A percentile compares a stretch with the other conserved stretches of the same genome.
phyloP scores from a whole-genome alignment of 92 coral and sea anemone genomes.

The Anthopleura xanthogrammica region DNA sequence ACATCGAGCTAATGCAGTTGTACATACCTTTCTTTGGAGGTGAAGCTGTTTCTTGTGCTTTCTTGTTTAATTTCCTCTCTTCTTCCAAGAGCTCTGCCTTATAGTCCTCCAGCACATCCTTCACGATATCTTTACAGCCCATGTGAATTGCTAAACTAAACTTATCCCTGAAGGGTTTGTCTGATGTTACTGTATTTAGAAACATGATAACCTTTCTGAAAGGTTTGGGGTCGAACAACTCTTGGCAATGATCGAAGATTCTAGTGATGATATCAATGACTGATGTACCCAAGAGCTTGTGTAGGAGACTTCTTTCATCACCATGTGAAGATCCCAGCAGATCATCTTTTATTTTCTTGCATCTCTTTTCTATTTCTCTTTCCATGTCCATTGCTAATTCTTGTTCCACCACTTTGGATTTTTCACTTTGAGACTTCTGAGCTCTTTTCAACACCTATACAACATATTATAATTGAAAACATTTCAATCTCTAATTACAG shows the following conservation, averaged over 20 bases:
- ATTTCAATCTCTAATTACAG: no score
- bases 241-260: constrained; percentile 61
- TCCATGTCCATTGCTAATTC: constrained; percentile 59
- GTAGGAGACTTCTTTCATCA: constrained; percentile 67
- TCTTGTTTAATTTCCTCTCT: not conserved
- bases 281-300: constrained; percentile 58
- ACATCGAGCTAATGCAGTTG: not conserved
- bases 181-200: constrained; percentile 32
- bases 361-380: constrained; percentile 56
- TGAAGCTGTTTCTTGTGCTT: not conserved
- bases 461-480: not conserved
- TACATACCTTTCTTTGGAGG: constrained; percentile 48
- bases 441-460: constrained; percentile 66
- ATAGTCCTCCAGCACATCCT: constrained; percentile 26
- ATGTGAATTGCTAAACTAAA: constrained; percentile 68
- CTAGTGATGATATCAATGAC: constrained; percentile 53
- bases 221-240: constrained; percentile 40
- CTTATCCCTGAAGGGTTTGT: constrained; percentile 50
- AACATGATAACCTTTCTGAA: constrained; percentile 43
- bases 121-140: constrained; percentile 54
- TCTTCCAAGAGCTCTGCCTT: constrained; percentile 12
- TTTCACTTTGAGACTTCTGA: constrained; percentile 60
- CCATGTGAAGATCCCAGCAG: constrained; percentile 67
- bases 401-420: constrained; percentile 53
- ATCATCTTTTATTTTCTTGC: constrained; percentile 66